Base-by-base conservation (phyloP, 2,113 vertebrate species). In the Gila orcuttii region DNA sequence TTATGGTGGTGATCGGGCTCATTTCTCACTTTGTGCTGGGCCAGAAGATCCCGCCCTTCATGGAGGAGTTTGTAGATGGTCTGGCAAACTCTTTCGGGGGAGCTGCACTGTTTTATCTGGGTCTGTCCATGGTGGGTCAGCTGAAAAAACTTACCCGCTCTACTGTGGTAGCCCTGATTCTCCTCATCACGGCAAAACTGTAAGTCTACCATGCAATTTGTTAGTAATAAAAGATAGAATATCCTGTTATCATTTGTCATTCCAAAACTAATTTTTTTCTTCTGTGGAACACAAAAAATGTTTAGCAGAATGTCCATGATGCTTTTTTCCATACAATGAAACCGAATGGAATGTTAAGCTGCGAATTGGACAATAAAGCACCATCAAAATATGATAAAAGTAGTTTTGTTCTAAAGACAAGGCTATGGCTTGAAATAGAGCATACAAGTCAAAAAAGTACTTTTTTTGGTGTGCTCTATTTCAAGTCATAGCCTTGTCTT, bases 141-240 rank as follows among this genome's bases (percentile, higher is more conserved):
- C 94, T 98, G 82, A 94, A 93, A 89, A 98, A 95, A 87, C 90
- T 99, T 87, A 97, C 96, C 91, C 97, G 95, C 90, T 96, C 96
- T 86, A 96, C 97, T 33, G 96, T 97, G 77, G 95, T 98, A 86
- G 95, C 97, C 62, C 93, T 99, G 83, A 97, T 97, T 91, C 94
- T 99, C 88, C 97, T 99, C 91, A 96, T 96, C 89, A 99, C 98
- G 42, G 98, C 97, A 76, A 99, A 99, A 96, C 95, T 99, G 98
- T 99, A 92, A 99, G 98, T 98, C 42, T 5, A 81, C 25, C 13
- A 12, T 33, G 13, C 42, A 17, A 6, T 31, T 11, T 11, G 25
- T 57, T 52, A 39, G 42, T 21, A 52, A 31, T 77, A 5, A 33
- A 55, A 71, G 68, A 39, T 42, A 9, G 8, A 71, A 23, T 73